phyloP scores from a whole-genome alignment of 1,140 invertebrate genomes.

The Hetaerina americana region DNA sequence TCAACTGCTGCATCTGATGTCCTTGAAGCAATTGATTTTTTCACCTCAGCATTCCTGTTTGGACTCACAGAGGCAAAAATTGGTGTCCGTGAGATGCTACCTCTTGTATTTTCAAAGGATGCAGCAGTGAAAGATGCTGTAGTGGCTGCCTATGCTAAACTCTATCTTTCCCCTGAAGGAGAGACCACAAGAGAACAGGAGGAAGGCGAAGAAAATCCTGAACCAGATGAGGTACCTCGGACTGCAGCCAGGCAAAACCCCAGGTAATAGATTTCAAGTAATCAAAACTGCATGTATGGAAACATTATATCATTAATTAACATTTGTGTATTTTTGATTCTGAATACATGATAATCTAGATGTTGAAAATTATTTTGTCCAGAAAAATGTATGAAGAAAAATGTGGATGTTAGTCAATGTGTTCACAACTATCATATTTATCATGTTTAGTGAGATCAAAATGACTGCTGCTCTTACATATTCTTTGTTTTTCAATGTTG shows the following conservation, averaged over 20 bases:
- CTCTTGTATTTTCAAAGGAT: constrained; percentile 59
- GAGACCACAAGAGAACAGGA: neutral
- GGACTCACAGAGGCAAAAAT: constrained; percentile 52
- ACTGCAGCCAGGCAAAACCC: neutral
- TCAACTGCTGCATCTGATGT: constrained; percentile 65
- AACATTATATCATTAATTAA: no score
- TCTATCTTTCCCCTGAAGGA: constrained; percentile 35
- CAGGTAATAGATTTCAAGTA: no score
- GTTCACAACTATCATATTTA: no score
- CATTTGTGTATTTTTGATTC: no score
- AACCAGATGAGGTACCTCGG: neutral
- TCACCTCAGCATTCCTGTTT: constrained; percentile 66
- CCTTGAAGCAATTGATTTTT: constrained; percentile 71
- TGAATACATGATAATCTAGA: no score
- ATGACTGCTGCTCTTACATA: no score
- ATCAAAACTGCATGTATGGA: no score
- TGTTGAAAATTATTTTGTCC: no score
- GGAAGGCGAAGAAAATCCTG: neutral
- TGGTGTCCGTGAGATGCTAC: constrained; percentile 61
- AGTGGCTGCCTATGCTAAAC: constrained; percentile 43
- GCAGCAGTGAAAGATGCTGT: constrained; percentile 45
- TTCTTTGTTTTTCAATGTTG: no score
- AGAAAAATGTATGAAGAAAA: no score
- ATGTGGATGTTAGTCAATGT: no score
- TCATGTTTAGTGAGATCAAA: no score